Base-by-base conservation (phyloP, 1,140 invertebrate genomes). In the Calliphora vicina region DNA sequence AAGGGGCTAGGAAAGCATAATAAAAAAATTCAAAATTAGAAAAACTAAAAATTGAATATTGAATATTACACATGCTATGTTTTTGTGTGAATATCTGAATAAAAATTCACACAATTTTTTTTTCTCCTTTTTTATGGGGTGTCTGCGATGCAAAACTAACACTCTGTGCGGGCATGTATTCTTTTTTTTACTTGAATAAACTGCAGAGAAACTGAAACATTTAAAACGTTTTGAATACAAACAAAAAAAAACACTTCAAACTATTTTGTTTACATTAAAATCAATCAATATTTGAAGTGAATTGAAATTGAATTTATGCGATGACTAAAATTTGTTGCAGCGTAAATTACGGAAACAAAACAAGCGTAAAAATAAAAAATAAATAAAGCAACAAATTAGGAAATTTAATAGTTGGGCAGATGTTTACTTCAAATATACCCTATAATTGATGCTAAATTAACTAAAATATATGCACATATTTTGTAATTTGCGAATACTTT, bases 221-320 rank as follows among this genome's bases (percentile, higher is more conserved):
- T 67, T 20, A 23, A 61, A 67, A 20, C 23, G 57, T 67, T 67
- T 67, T 23, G 17, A 57, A 12, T 17, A 57, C 12, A n/a, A n/a
- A 12, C 13, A 57, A 3, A 57, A 67, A 67, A 67, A 67, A 67
- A 67, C 20, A 67, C 20, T 20, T 20, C 6, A 67, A 23, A 67
- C 8, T 17, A 23, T 23, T 67, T 67, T 67, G 57, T 67, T 67
- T 67, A 23, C 20, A 67, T 67, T 67, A 23, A 23, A 67, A 67
- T 25, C 57, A 67, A 67, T 67, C 57, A 67, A 67, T 67, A 67
- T 67, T 17, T 23, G 57, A 67, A 67, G 57, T 67, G 57, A 67
- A 67, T 67, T 67, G 4, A 67, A 67, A 23, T 67, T 25, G 20
- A 67, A 67, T 67, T 67, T 67, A 23, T 67, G 45, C 1, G 13